phyloP scores from a whole-genome alignment of 2,888 invertebrate genomes.

The Ellobium chinense region DNA sequence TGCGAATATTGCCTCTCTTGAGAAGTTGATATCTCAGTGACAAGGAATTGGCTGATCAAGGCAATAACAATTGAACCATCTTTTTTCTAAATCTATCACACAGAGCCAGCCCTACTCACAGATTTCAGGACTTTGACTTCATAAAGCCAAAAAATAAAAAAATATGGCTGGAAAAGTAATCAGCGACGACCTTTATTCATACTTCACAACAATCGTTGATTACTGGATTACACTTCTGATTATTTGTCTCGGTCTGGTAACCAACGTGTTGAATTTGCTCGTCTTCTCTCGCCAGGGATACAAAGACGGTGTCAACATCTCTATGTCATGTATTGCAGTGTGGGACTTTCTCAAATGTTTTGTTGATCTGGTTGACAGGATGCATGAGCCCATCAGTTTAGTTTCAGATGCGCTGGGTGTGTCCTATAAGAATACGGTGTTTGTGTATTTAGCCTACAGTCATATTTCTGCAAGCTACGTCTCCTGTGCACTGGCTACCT shows the following conservation, averaged over 20 bases:
- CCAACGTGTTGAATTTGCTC: slow-evolving; percentile 38
- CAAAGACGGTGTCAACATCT: slow-evolving; percentile 26
- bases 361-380: background rate
- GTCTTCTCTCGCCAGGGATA: slow-evolving; percentile 1
- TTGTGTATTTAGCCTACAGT: background rate
- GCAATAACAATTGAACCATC: no score
- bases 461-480: slow-evolving; percentile 24
- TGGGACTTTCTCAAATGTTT: slow-evolving; percentile 29
- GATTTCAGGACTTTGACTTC: no score
- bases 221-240: no score
- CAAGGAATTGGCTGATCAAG: no score
- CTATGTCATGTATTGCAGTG: slow-evolving; percentile 15
- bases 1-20: no score
- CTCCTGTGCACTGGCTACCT: slow-evolving; percentile 13
- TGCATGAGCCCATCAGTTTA: background rate
- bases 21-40: no score
- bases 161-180: no score
- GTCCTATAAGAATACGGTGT: slow-evolving; percentile 5
- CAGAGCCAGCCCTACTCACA: no score
- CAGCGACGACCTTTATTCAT: no score
- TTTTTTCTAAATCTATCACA: no score
- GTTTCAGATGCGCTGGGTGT: background rate
- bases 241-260: slow-evolving; percentile 11
- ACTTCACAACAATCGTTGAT: no score
- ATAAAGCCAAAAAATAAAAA: no score